Conservation (phyloP, 64 coral and sea anemone species). For the Platygyra sinensis region DNA sequence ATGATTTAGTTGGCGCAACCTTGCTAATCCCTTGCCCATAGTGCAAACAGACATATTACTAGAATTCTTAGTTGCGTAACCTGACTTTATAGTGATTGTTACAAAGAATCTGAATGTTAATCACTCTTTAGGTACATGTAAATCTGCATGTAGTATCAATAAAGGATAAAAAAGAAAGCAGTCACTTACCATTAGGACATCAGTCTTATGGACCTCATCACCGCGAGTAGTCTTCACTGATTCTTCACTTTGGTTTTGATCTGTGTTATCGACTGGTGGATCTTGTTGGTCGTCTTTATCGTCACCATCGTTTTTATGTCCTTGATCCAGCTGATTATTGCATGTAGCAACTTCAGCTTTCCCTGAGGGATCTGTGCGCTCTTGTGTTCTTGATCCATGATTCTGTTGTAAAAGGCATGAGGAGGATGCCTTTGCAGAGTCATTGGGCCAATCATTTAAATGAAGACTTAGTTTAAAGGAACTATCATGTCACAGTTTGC, state of each 20-base stretch:
- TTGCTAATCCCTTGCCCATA: too few species aligned
- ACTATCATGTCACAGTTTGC: too few species aligned
- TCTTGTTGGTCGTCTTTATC: neutral
- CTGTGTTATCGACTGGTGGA: neutral
- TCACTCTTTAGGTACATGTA: too few species aligned
- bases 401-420: slow-evolving; percentile 33
- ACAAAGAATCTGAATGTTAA: too few species aligned
- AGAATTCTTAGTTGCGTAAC: too few species aligned
- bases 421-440: slow-evolving; percentile 36
- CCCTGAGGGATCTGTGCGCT: neutral
- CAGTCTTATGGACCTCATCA: neutral
- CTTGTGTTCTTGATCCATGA: neutral
- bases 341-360: neutral
- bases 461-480: neutral
- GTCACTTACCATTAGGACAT: neutral
- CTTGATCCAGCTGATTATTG: neutral
- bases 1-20: too few species aligned
- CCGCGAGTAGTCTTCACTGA: neutral
- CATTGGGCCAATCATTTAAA: neutral
- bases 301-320: neutral
- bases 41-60: too few species aligned
- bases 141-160: too few species aligned
- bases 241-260: neutral
- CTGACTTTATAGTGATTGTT: too few species aligned
- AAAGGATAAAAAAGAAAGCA: too few species aligned